These are phyloP conservation scores for Ladona fulva DNA, from an alignment of 1,140 invertebrate species.

Conservation along the genomic window DNA sequence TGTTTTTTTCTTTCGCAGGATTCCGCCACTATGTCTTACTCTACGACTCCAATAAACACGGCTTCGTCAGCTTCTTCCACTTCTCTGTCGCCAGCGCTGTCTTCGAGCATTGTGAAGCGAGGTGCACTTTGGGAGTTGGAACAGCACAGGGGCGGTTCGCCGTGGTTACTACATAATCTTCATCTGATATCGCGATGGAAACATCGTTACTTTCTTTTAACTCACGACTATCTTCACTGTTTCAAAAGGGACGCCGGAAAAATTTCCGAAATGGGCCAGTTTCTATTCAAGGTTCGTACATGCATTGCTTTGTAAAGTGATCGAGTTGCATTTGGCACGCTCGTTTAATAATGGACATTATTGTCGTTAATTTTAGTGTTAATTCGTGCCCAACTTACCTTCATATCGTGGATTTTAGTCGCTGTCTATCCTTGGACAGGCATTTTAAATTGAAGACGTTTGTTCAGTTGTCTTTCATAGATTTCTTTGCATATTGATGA, in stretches of 20 bases:
- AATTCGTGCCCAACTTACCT: too few species aligned
- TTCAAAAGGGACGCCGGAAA: constrained; percentile 53
- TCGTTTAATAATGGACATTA: too few species aligned
- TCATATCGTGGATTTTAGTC: too few species aligned
- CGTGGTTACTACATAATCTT: background rate
- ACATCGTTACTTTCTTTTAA: constrained; percentile 58
- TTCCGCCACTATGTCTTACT: background rate
- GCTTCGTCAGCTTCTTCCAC: background rate
- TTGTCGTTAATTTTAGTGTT: too few species aligned
- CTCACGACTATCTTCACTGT: constrained; percentile 58
- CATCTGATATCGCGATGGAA: constrained; percentile 59
- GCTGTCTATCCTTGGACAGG: too few species aligned
- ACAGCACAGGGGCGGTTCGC: background rate
- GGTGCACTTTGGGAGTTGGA: background rate
- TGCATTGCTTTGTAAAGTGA: too few species aligned
- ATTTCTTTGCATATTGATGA: too few species aligned
- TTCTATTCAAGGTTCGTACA: constrained; percentile 52
- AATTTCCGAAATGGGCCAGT: constrained; percentile 60
- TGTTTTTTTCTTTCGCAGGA: background rate
- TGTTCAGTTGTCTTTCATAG: too few species aligned
- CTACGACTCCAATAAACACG: background rate
- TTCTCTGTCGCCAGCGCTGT: background rate
- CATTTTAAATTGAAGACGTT: too few species aligned
- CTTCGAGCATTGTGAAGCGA: background rate
- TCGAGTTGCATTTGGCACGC: too few species aligned